Base-by-base conservation (phyloP, 2,888 invertebrate genomes). In the Pristionchus mayeri region DNA sequence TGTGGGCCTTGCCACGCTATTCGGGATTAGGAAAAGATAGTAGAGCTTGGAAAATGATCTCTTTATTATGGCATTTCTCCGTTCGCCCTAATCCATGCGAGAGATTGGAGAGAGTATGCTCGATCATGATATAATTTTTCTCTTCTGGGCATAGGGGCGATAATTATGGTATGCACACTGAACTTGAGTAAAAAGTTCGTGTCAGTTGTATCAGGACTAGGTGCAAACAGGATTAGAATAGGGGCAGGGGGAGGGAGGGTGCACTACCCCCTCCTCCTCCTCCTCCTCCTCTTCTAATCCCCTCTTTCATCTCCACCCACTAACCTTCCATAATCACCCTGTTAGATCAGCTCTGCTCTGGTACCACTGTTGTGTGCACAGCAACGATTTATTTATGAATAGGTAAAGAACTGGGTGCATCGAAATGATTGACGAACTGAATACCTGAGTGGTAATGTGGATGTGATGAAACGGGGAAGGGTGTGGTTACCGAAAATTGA, bases 141-240 rank as follows among this genome's bases (percentile, higher is more conserved):
- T n/a, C n/a, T n/a, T n/a, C n/a, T n/a, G n/a, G n/a, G n/a, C n/a
- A n/a, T n/a, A n/a, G n/a, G n/a, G n/a, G n/a, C n/a, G n/a, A n/a
- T n/a, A n/a, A n/a, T n/a, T n/a, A n/a, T n/a, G n/a, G n/a, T n/a
- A n/a, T n/a, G n/a, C n/a, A n/a, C n/a, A n/a, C n/a, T n/a, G n/a
- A n/a, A n/a, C n/a, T n/a, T n/a, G n/a, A n/a, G n/a, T n/a, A n/a
- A n/a, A n/a, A n/a, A n/a, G n/a, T n/a, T n/a, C n/a, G n/a, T n/a
- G n/a, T n/a, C n/a, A n/a, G n/a, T n/a, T n/a, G n/a, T n/a, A n/a
- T n/a, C n/a, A n/a, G n/a, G n/a, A n/a, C n/a, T n/a, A n/a, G n/a
- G n/a, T n/a, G n/a, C 67, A 67, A 67, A 67, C 67, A 48, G 24
- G 76, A 76, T 76, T 48, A 76, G 76, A 48, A 48, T 21, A 44